Evolutionary conservation across 2,797 vertebrate genomes (phyloP).

Genomic region (Miichthys miiuy): DNA sequence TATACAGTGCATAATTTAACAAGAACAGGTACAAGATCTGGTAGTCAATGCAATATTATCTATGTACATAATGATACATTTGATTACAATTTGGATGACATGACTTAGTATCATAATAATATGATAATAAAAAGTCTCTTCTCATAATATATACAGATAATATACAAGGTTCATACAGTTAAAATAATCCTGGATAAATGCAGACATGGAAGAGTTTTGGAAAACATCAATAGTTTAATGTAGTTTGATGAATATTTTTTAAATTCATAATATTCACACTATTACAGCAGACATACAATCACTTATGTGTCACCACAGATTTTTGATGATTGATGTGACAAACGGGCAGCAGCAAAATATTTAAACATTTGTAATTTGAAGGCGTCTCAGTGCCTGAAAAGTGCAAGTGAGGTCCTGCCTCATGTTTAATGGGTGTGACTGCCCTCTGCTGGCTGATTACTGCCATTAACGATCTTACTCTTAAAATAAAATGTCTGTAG

Average conservation of each 20-base stretch:
- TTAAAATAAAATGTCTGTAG: not conserved
- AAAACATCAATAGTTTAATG: not conserved
- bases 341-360: rapidly evolving
- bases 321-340: not conserved
- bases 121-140: too few relatives aligned
- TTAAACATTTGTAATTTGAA: not conserved
- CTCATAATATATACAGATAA: not conserved
- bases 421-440: conserved; percentile 40
- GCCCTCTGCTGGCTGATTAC: conserved; percentile 71
- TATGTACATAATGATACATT: not conserved
- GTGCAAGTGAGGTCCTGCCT: not conserved
- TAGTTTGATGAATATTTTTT: not conserved
- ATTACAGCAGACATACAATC: not conserved
- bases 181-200: not conserved
- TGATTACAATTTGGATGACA: not conserved
- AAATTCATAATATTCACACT: not conserved
- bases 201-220: not conserved
- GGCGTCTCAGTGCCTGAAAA: not conserved
- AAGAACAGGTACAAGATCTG: not conserved
- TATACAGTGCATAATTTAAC: not conserved
- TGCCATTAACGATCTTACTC: conserved; percentile 20
- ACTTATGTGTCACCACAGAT: not conserved
- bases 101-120: not conserved
- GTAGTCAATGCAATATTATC: not conserved
- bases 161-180: not conserved